Evolutionary conservation across 1,140 invertebrate species (phyloP).

Genomic region (Drosophila sulfurigaster): DNA sequence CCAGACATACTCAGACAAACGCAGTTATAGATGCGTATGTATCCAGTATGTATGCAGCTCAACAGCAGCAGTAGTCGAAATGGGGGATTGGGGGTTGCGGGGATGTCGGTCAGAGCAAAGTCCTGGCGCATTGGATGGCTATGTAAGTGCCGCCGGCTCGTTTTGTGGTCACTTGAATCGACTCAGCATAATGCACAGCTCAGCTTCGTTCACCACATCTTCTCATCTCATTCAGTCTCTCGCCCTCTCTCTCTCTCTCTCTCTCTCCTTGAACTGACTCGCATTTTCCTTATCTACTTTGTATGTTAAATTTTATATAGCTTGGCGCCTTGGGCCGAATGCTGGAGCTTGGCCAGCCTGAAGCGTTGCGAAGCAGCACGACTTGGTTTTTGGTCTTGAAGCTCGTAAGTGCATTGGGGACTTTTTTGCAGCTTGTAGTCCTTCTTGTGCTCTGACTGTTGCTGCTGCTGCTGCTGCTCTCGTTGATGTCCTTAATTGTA

Average conservation of each 20-base stretch:
- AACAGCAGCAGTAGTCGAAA: background rate
- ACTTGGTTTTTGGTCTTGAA: conserved; percentile 31
- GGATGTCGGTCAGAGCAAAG: conserved; percentile 36
- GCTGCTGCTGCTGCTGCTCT: conserved; percentile 19
- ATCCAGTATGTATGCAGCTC: conserved; percentile 31
- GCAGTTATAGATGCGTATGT: conserved; percentile 23
- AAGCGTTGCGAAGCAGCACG: conserved; percentile 17
- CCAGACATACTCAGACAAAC: conserved; percentile 14
- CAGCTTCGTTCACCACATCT: conserved; percentile 20
- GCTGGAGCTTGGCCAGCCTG: background rate
- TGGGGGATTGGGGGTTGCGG: background rate
- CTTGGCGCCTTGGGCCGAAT: conserved; percentile 10
- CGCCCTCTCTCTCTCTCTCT: background rate
- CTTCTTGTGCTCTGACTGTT: background rate
- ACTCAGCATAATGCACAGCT: conserved; percentile 49
- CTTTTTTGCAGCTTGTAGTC: conserved; percentile 5
- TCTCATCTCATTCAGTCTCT: background rate
- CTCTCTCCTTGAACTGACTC: background rate
- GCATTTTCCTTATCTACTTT: conserved; percentile 21
- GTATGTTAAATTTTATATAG: conserved; percentile 56
- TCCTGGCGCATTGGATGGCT: conserved; percentile 35
- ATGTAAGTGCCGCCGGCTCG: conserved; percentile 42
- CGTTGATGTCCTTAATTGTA: conserved; percentile 68
- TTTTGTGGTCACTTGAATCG: conserved; percentile 63
- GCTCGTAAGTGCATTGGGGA: conserved; percentile 69